Evolutionary conservation across 2,797 vertebrate species (phyloP).

Genomic region (Enteromius mattozi): DNA sequence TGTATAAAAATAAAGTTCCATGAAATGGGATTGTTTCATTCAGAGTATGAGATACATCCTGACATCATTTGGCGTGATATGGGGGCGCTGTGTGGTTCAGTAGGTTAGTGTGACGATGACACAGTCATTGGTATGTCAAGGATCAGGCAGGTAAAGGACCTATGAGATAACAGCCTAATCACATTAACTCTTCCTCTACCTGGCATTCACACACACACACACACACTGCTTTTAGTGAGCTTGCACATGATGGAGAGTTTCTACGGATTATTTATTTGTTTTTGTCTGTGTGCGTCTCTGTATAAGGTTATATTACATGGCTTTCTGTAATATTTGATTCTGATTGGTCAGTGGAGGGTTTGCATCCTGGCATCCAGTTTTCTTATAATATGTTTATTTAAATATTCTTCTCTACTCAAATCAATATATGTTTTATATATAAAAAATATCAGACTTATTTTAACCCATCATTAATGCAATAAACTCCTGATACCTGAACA

Average conservation of each 20-base stretch:
- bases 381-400: background rate
- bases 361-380: background rate
- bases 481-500: background rate
- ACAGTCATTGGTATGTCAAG: constrained; percentile 9
- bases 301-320: background rate
- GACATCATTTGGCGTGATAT: background rate
- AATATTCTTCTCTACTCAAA: background rate
- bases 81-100: constrained; percentile 21
- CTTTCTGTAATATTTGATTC: background rate
- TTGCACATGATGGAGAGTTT: background rate
- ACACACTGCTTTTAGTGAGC: background rate
- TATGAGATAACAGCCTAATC: constrained; percentile 47
- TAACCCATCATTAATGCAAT: background rate
- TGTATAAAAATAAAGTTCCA: background rate
- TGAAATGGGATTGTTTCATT: background rate
- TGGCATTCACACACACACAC: background rate
- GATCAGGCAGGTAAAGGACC: constrained; percentile 31
- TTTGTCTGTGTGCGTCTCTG: background rate
- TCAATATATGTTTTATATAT: background rate
- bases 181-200: constrained; percentile 33
- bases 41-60: background rate
- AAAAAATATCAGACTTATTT: background rate
- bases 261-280: background rate
- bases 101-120: constrained; percentile 30
- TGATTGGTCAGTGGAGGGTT: background rate